A percentile compares a stretch with the other conserved stretches of the same genome.
phyloP scores from a whole-genome alignment of 2,113 vertebrate genomes.

The Pyxicephalus adspersus region DNA sequence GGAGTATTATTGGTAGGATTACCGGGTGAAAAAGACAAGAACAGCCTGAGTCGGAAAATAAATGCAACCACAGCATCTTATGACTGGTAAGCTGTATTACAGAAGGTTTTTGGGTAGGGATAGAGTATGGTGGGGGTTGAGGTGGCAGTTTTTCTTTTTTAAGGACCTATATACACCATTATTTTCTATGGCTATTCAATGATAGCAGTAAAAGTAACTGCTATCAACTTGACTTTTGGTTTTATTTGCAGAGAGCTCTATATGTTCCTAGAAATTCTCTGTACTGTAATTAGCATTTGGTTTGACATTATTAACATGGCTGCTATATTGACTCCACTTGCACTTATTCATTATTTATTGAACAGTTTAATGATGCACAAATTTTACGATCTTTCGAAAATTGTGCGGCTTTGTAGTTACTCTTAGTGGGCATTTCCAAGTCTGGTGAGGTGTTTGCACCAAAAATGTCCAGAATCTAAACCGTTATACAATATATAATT shows the following conservation, averaged over 20 bases:
- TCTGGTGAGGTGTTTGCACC: background rate
- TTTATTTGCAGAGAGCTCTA: background rate
- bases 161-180: background rate
- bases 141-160: background rate
- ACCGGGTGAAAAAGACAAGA: too few species aligned
- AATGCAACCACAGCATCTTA: too few species aligned
- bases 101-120: too few species aligned
- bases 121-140: too few species aligned
- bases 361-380: background rate
- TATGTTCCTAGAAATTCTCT: too few species aligned
- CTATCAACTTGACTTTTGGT: background rate
- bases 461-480: too few species aligned
- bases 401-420: background rate
- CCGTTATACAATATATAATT: too few species aligned
- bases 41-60: too few species aligned
- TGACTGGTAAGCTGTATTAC: too few species aligned
- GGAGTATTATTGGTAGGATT: too few species aligned
- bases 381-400: background rate
- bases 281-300: background rate
- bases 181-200: background rate
- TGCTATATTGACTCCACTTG: conserved; percentile 5
- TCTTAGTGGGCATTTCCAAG: background rate
- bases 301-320: background rate
- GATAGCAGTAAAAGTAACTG: background rate
- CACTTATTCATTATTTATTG: background rate